Percentiles rank a stretch among this genome's conserved stretches.
phyloP scores from a whole-genome alignment of 2,113 vertebrate genomes.

The Sinosuthora webbiana region DNA sequence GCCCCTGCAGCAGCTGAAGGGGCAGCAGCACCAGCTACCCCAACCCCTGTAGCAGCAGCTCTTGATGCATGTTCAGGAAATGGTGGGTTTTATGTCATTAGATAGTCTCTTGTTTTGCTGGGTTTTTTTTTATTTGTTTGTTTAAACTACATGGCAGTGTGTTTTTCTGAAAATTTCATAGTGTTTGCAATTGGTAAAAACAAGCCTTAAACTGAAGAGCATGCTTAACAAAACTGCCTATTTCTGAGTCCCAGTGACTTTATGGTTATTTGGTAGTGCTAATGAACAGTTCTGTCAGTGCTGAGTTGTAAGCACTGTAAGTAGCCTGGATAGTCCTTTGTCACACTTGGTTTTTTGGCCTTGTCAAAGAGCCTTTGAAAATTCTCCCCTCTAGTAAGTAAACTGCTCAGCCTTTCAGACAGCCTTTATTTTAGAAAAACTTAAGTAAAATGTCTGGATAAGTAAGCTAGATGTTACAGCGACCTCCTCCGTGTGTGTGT shows the following conservation, averaged over 20 bases:
- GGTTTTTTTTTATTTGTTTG: not conserved
- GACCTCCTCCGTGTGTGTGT: not conserved
- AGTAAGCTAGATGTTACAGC: not conserved
- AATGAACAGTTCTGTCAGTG: not conserved
- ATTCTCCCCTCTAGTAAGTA: not conserved
- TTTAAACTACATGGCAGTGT: slow-evolving; percentile 70
- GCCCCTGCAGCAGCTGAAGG: slow-evolving; percentile 88
- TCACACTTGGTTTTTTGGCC: not conserved
- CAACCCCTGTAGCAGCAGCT: slow-evolving; percentile 87
- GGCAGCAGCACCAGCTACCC: slow-evolving; percentile 81
- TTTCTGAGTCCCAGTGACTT: slow-evolving; percentile 8
- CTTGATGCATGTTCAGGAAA: slow-evolving; percentile 97
- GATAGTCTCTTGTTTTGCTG: slow-evolving; percentile 65
- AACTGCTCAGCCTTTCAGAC: not conserved
- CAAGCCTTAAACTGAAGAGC: slow-evolving; percentile 59
- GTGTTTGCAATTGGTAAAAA: slow-evolving; percentile 33
- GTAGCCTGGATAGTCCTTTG: not conserved
- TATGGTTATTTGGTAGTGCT: slow-evolving; percentile 10
- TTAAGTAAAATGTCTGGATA: not conserved
- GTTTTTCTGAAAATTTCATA: slow-evolving; percentile 42
- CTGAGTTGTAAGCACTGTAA: not conserved
- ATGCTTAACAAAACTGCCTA: slow-evolving; percentile 66
- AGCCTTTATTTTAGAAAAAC: slow-evolving; percentile 42
- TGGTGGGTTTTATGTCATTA: slow-evolving; percentile 88
- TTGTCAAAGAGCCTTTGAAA: not conserved